These are phyloP conservation scores for Isaurus tuberculatus DNA, from an alignment of 92 coral and sea anemone species.

Conservation along the genomic window DNA sequence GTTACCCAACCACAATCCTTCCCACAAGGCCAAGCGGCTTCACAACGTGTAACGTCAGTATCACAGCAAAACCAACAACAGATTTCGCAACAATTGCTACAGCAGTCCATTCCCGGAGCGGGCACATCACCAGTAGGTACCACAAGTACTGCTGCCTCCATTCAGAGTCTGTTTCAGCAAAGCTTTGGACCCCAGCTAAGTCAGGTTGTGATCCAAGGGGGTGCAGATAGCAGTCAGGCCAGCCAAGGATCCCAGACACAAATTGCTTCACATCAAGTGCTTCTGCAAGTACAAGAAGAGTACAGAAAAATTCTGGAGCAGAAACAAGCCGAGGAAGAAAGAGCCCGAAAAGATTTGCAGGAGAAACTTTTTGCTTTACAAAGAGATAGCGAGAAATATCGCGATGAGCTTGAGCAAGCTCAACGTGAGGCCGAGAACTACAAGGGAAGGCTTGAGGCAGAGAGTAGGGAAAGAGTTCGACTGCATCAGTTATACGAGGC, in stretches of 20 bases:
- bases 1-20: slow-evolving; percentile 55
- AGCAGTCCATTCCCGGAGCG: slow-evolving; percentile 89
- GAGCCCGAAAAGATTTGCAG: slow-evolving; percentile 87
- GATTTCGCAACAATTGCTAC: slow-evolving; percentile 84
- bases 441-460: slow-evolving; percentile 87
- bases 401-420: slow-evolving; percentile 89
- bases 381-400: slow-evolving; percentile 90
- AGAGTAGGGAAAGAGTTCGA: slow-evolving; percentile 72
- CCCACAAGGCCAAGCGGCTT: slow-evolving; percentile 51
- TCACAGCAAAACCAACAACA: slow-evolving; percentile 90
- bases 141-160: slow-evolving; percentile 30
- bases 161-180: slow-evolving; percentile 63
- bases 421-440: slow-evolving; percentile 95
- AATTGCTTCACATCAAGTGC: slow-evolving; percentile 55
- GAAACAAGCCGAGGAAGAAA: slow-evolving; percentile 84
- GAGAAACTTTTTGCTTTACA: slow-evolving; percentile 86
- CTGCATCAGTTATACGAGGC: slow-evolving; percentile 81
- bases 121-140: slow-evolving; percentile 68
- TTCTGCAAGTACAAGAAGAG: slow-evolving; percentile 92
- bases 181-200: slow-evolving; percentile 72
- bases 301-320: slow-evolving; percentile 88
- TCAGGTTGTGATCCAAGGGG: slow-evolving; percentile 58
- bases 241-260: slow-evolving; percentile 16
- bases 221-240: slow-evolving; percentile 9
- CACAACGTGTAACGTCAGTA: slow-evolving; percentile 57